Evolutionary conservation across 2,888 invertebrate genomes (phyloP).

Genomic region (Tachina grossa): DNA sequence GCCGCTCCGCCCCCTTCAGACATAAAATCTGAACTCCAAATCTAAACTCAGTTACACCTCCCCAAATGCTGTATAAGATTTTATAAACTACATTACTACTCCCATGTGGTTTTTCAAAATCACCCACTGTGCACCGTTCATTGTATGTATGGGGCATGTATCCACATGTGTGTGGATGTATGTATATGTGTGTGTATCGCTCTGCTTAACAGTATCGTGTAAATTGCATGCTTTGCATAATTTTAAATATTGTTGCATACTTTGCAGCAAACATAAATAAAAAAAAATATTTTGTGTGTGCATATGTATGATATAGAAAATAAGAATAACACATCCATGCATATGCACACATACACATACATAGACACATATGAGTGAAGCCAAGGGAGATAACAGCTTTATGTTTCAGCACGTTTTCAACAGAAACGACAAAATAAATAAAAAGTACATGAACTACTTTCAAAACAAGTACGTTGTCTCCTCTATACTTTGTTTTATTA

Average conservation of each 20-base stretch:
- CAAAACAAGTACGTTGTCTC: slow-evolving; percentile 15
- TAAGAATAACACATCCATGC: neutral
- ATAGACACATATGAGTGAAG: neutral
- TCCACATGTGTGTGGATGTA: neutral
- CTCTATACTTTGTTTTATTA: slow-evolving; percentile 6
- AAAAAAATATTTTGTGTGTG: slow-evolving; percentile 12
- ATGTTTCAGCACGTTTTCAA: slow-evolving; percentile 62
- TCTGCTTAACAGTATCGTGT: slow-evolving; percentile 28
- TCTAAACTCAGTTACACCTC: too few species aligned
- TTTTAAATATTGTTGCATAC: slow-evolving; percentile 63
- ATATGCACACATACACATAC: neutral
- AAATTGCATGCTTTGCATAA: slow-evolving; percentile 70
- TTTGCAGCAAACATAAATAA: slow-evolving; percentile 60
- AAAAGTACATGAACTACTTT: neutral
- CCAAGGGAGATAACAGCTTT: slow-evolving; percentile 37
- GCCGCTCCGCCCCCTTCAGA: too few species aligned
- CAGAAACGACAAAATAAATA: slow-evolving; percentile 41
- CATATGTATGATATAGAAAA: neutral
- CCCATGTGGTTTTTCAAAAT: too few species aligned
- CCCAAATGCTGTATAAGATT: too few species aligned
- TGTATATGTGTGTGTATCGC: neutral
- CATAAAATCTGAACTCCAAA: too few species aligned
- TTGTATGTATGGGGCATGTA: neutral
- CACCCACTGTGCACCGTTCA: too few species aligned
- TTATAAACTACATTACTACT: too few species aligned